These are phyloP conservation scores for Pelobates fuscus DNA, from an alignment of 2,113 vertebrate genomes.

Conservation along the genomic window DNA sequence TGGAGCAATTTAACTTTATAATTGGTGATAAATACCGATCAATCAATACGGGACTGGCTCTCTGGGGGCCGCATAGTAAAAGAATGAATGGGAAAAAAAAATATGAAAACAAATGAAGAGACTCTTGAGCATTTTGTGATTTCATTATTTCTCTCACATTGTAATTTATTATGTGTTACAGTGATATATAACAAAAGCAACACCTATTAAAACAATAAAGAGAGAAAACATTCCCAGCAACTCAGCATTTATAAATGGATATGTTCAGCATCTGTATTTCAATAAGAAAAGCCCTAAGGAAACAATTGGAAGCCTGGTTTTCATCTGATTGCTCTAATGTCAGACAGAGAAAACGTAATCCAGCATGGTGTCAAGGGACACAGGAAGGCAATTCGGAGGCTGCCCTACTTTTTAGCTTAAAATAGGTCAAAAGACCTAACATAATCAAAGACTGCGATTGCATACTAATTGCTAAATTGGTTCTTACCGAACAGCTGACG, in stretches of 20 bases:
- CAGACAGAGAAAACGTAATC: conserved; percentile 62
- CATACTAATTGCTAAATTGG: conserved; percentile 71
- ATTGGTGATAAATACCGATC: too few species aligned
- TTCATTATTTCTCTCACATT: neutral
- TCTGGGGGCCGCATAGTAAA: too few species aligned
- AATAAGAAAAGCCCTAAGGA: conserved; percentile 52
- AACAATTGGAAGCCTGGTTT: conserved; percentile 51
- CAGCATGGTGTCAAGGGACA: conserved; percentile 66
- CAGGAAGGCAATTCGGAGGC: conserved; percentile 64
- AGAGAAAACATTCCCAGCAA: conserved; percentile 23
- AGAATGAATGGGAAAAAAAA: too few species aligned
- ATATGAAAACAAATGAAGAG: too few species aligned
- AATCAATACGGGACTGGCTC: too few species aligned
- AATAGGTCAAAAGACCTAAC: conserved; percentile 74
- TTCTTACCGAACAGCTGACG: conserved; percentile 39
- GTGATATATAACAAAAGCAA: neutral
- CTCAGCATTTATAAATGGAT: conserved; percentile 45
- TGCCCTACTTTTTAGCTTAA: conserved; percentile 77
- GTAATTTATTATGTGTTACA: conserved; percentile 33
- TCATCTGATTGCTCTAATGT: conserved; percentile 58
- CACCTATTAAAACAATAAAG: conserved; percentile 1
- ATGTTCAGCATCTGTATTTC: conserved; percentile 61
- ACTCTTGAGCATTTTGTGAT: too few species aligned
- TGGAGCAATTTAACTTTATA: too few species aligned
- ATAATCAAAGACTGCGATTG: conserved; percentile 71